Base-by-base conservation (phyloP, 2,888 invertebrate species). In the Acanthococcus lagerstroemiae region DNA sequence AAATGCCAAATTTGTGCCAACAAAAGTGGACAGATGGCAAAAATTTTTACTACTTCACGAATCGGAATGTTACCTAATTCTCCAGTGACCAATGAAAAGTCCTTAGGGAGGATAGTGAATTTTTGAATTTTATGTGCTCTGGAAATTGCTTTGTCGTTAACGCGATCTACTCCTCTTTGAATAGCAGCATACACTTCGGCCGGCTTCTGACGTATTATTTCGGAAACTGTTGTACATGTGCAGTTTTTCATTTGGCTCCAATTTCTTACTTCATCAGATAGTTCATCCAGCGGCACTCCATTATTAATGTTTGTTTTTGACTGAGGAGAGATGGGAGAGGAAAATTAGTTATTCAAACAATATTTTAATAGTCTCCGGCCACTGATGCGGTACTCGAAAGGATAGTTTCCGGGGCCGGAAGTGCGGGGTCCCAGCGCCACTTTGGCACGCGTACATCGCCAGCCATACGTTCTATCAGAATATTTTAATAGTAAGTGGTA, bases 11-110 rank as follows among this genome's bases (percentile, higher is more conserved):
- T n/a, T n/a, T n/a, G n/a, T n/a, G n/a, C n/a, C n/a, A n/a, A n/a
- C n/a, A n/a, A n/a, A n/a, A n/a, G n/a, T n/a, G n/a, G n/a, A n/a
- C n/a, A n/a, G n/a, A n/a, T n/a, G n/a, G n/a, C n/a, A n/a, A n/a
- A n/a, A n/a, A n/a, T n/a, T n/a, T n/a, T n/a, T n/a, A n/a, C n/a
- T n/a, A n/a, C n/a, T n/a, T n/a, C n/a, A n/a, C n/a, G n/a, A n/a
- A n/a, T n/a, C n/a, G n/a, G n/a, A n/a, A n/a, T n/a, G n/a, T 74
- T 76, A 67, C 93, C 93, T 74, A 95, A 78, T 81, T 95, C 95
- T 70, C 92, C 94, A 6, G 89, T 88, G 57, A 83, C 80, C 69
- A 91, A 80, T 25, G 92, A 90, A 77, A 95, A 93, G 76, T 95
- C 94, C 24, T 80, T 80, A 0, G 92, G 69, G 6, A 69, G 3